A percentile compares a stretch with the other conserved stretches of the same genome.
Conservation (phyloP, 2,888 invertebrate genomes). For the Seladonia tumulorum region DNA sequence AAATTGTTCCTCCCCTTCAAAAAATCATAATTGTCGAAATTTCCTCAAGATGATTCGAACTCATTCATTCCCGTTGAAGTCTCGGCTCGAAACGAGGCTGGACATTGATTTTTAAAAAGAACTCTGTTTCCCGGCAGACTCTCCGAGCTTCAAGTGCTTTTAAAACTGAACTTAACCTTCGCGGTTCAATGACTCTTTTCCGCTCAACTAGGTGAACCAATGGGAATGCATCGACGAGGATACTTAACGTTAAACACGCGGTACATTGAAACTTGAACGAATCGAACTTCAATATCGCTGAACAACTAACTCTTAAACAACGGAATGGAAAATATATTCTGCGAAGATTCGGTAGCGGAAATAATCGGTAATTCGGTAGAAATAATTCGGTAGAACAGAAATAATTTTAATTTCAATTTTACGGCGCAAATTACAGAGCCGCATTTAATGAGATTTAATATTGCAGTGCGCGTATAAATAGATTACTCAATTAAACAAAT, state of each 20-base stretch:
- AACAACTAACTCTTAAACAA: not conserved
- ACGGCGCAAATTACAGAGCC: not conserved
- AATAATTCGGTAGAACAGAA: too few relatives aligned
- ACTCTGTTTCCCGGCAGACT: not conserved
- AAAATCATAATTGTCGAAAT: not conserved
- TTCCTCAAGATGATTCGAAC: not conserved
- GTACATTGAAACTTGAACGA: not conserved
- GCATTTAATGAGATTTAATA: too few relatives aligned
- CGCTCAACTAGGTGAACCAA: conserved; percentile 12
- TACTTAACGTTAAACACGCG: not conserved
- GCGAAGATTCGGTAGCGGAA: not conserved
- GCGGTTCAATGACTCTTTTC: conserved; percentile 29
- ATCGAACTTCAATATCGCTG: too few relatives aligned
- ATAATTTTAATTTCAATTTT: not conserved
- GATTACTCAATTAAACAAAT: not conserved
- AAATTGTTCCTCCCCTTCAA: not conserved
- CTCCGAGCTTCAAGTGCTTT: not conserved
- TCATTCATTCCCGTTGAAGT: not conserved
- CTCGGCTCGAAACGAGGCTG: not conserved
- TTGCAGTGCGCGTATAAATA: not conserved
- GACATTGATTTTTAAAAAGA: not conserved
- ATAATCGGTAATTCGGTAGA: too few relatives aligned
- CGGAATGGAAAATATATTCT: not conserved
- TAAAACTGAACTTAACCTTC: conserved; percentile 35
- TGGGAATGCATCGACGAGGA: conserved; percentile 17